phyloP scores from a whole-genome alignment of 2,888 invertebrate species.

The Mythimna ferrago region DNA sequence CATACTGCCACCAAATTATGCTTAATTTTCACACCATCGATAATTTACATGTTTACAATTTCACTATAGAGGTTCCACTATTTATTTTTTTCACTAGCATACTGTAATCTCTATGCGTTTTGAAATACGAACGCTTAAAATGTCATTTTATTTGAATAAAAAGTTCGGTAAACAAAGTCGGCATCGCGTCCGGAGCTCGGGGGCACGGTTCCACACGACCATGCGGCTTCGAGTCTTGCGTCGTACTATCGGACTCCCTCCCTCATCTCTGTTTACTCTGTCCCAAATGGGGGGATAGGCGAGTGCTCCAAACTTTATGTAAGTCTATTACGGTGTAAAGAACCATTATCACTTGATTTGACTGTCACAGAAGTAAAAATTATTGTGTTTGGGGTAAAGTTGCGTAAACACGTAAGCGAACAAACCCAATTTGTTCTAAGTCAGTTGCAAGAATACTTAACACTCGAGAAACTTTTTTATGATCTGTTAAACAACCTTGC shows the following conservation, averaged over 20 bases:
- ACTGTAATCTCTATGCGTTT: constrained; percentile 62
- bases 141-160: constrained; percentile 66
- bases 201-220: constrained; percentile 79
- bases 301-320: constrained; percentile 79
- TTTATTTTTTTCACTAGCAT: constrained; percentile 67
- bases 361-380: constrained; percentile 63
- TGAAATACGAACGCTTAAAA: constrained; percentile 55
- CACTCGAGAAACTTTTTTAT: constrained; percentile 65
- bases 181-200: constrained; percentile 69
- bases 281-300: constrained; percentile 86
- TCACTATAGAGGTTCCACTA: constrained; percentile 69
- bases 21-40: constrained; percentile 83
- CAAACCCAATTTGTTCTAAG: constrained; percentile 54
- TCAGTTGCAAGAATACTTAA: constrained; percentile 53
- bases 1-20: constrained; percentile 88
- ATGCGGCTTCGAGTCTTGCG: constrained; percentile 79
- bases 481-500: constrained; percentile 64
- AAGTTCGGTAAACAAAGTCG: constrained; percentile 79
- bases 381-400: constrained; percentile 64
- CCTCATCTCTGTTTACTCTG: constrained; percentile 87
- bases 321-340: constrained; percentile 78
- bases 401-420: constrained; percentile 58
- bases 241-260: constrained; percentile 88
- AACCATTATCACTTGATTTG: constrained; percentile 71
- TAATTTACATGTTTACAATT: constrained; percentile 85